Conservation (phyloP, 2,888 invertebrate species). For the Mythimna ferrago region DNA sequence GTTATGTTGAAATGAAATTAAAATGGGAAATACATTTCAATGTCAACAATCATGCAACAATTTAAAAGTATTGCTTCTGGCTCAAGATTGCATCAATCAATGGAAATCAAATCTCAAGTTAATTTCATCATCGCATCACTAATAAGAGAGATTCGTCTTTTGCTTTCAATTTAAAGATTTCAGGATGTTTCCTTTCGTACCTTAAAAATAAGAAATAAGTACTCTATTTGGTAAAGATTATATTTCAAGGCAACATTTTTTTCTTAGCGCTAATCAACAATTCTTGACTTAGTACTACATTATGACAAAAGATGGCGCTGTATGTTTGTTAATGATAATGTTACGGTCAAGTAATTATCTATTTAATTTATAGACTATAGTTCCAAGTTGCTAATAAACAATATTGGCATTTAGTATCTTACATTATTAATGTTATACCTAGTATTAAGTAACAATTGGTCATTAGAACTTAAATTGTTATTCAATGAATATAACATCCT, state of each 20-base stretch:
- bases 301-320: constrained; percentile 77
- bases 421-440: constrained; percentile 2
- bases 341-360: constrained; percentile 49
- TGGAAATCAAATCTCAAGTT: constrained; percentile 14
- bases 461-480: constrained; percentile 5
- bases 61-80: constrained; percentile 26
- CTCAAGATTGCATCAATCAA: constrained; percentile 19
- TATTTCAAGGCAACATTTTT: constrained; percentile 67
- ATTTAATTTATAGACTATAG: constrained; percentile 21
- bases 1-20: constrained; percentile 3
- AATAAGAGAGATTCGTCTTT: not conserved
- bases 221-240: constrained; percentile 52
- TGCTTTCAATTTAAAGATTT: constrained; percentile 9
- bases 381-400: constrained; percentile 31
- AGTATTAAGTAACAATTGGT: constrained; percentile 6
- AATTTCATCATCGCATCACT: constrained; percentile 14
- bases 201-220: constrained; percentile 18
- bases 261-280: constrained; percentile 56
- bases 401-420: constrained; percentile 17
- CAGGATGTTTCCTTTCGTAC: not conserved
- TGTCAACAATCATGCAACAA: constrained; percentile 41
- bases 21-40: constrained; percentile 10
- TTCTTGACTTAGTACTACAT: constrained; percentile 62
- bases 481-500: constrained; percentile 26
- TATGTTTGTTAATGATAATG: constrained; percentile 62